phyloP scores from a whole-genome alignment of 2,888 invertebrate genomes.

The Acronicta aceris region DNA sequence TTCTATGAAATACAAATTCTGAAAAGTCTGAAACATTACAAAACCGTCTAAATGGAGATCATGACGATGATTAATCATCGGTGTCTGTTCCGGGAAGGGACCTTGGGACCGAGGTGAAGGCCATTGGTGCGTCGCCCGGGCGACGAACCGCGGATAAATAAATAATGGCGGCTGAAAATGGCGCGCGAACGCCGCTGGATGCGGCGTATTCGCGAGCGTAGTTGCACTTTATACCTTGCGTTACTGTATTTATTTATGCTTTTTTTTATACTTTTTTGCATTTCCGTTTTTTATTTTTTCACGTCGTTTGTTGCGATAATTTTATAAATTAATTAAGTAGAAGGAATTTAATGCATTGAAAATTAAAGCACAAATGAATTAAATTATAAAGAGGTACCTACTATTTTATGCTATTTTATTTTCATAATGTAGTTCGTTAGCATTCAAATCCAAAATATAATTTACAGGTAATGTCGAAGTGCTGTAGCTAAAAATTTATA shows the following conservation, averaged over 20 bases:
- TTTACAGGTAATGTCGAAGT: no score
- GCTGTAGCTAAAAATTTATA: no score
- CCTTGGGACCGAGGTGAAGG: conserved; percentile 81
- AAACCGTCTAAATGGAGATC: conserved; percentile 48
- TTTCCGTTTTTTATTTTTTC: background rate
- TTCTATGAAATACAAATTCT: conserved; percentile 49
- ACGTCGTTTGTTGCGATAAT: no score
- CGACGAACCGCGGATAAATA: conserved; percentile 76
- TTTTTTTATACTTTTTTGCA: background rate
- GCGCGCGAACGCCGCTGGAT: conserved; percentile 55
- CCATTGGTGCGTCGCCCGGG: conserved; percentile 74
- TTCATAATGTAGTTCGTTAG: no score
- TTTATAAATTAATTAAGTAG: no score
- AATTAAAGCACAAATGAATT: no score
- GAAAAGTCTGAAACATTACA: conserved; percentile 40
- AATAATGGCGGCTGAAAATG: conserved; percentile 69
- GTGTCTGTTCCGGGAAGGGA: conserved; percentile 63
- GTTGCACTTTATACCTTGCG: conserved; percentile 30
- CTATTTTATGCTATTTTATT: no score
- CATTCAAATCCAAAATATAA: no score
- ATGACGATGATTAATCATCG: conserved; percentile 59
- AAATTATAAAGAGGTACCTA: no score
- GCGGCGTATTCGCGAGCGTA: conserved; percentile 34
- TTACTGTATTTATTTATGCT: no score
- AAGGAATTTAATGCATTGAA: no score